A percentile compares a stretch with the other conserved stretches of the same genome.
Conservation (phyloP, 2,888 invertebrate species). For the Trachelus tabidus region DNA sequence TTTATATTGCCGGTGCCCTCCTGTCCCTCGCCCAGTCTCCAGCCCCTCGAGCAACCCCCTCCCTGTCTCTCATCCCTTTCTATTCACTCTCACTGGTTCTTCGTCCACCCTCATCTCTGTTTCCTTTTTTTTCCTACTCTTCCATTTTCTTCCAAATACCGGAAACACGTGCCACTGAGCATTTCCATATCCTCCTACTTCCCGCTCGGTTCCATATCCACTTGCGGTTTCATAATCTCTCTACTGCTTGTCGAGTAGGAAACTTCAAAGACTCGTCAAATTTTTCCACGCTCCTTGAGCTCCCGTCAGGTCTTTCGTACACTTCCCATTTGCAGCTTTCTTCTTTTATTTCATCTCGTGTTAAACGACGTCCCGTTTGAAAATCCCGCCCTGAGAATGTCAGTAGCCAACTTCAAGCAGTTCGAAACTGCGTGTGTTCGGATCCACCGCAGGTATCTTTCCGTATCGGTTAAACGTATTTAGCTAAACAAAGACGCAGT, state of each 20-base stretch:
- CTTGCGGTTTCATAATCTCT: background rate
- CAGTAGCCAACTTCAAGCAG: no score
- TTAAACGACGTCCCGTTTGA: background rate
- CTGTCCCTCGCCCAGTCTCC: background rate
- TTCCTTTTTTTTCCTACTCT: no score
- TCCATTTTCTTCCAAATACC: no score
- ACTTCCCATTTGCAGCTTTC: background rate
- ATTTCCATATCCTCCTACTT: no score
- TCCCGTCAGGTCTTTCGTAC: background rate
- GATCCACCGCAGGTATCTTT: no score
- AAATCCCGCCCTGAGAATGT: background rate
- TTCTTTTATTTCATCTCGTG: background rate
- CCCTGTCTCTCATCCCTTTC: background rate
- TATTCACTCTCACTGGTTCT: background rate
- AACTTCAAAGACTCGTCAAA: background rate
- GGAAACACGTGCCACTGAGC: no score
- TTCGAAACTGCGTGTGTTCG: background rate
- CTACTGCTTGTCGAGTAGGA: background rate
- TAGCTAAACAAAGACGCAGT: no score
- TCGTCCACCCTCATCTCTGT: conserved; percentile 5
- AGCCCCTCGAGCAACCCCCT: background rate
- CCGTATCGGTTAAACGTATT: no score
- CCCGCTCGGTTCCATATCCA: background rate
- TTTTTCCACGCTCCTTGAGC: background rate
- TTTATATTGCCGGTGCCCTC: conserved; percentile 41